A percentile compares a stretch with the other conserved stretches of the same genome.
These are phyloP conservation scores for Pseudopipra pipra DNA, from an alignment of 2,113 vertebrate species.

Conservation along the genomic window DNA sequence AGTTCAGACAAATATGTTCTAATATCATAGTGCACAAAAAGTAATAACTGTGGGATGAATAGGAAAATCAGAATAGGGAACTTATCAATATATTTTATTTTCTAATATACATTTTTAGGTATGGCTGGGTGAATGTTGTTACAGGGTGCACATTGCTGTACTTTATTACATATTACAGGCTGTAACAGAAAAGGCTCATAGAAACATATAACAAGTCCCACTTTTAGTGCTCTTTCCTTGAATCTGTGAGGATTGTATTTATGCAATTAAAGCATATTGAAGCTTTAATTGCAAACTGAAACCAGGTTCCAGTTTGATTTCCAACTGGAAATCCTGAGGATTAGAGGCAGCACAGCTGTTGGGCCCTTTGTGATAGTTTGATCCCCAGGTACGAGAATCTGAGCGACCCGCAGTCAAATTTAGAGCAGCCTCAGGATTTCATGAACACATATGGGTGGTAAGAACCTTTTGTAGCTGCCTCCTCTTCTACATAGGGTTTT, in stretches of 20 bases:
- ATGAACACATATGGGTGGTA: background rate
- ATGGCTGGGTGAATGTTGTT: background rate
- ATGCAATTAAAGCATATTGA: background rate
- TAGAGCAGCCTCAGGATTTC: slow-evolving; percentile 11
- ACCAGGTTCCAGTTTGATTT: background rate
- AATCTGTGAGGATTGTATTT: background rate
- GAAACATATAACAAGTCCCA: background rate
- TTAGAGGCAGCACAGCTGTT: background rate
- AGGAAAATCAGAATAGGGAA: background rate
- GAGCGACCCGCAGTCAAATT: background rate
- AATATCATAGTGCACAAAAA: background rate
- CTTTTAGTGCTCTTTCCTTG: background rate
- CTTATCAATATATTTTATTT: background rate
- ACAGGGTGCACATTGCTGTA: background rate
- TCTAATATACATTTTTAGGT: background rate
- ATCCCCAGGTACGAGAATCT: background rate
- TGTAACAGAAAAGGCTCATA: background rate
- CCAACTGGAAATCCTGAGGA: background rate
- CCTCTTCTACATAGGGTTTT: slow-evolving; percentile 14
- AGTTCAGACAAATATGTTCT: background rate
- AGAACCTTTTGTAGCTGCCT: slow-evolving; percentile 12
- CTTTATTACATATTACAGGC: background rate
- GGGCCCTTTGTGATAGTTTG: background rate
- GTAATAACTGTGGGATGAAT: background rate
- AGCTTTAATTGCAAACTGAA: too few species aligned